Evolutionary conservation across 92 coral and sea anemone genomes (phyloP), one percentile per base, ranked within the genome.

Genomic region (Porites lobata): DNA sequence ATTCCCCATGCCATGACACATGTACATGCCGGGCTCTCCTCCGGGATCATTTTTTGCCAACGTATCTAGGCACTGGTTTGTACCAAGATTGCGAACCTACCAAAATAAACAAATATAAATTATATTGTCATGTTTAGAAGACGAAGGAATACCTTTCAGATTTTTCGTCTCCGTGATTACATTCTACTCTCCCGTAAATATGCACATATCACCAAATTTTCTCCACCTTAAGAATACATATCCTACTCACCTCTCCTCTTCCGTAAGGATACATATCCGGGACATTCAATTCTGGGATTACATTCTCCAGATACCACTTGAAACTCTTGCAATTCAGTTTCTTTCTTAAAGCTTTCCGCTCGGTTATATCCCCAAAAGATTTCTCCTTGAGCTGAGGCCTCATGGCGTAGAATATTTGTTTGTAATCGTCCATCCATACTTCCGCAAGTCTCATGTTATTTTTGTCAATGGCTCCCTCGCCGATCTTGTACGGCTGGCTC

Each of bases 371-470:
- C 17, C 99, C 99, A 43, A 72, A 94, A 43, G 93, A 84, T 62
- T 85, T 94, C 10, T 87, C 89, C 69, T 91, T 85, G 38, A 96
- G 91, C 64, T 89, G 94, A 2, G 98, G 96, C 86, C 94, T 94
- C 96, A 94, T 98, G 21, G 98, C 94, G 82, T 95, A 98, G 56
- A 89, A 96, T 7, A 98, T 81, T 69, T 91, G 63, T 68, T 98
- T 98, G 79, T 96, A 98, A 19, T 98, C 98, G 65, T 98, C 99
- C 95, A 98, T 92, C 99, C 99, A 98, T 6, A 98, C 98, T 70
- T 97, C 98, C 4, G 96, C 98, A 17, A 97, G 88, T 56, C 99
- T 92, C 96, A 94, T 95, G 89, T 93, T 97, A 85, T 97, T 97
- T 57, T 65, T 91, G 59, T 97, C 98, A 68, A 96, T 91, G 2